Percentiles rank a stretch among this genome's conserved stretches.
Conservation (phyloP, 2,888 invertebrate genomes). For the Tipula vernalis region DNA sequence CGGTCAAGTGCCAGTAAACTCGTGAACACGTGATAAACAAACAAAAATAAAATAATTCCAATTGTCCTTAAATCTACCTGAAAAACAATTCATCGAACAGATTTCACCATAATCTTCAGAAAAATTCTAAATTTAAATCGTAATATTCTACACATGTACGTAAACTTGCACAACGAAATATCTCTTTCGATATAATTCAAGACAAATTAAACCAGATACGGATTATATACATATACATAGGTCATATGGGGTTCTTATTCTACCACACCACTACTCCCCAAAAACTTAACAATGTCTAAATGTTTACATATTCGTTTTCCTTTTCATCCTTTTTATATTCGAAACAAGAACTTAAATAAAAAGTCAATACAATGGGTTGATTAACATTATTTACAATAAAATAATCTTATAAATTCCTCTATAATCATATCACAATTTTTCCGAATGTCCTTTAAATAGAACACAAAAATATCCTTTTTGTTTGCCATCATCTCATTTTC, state of each 20-base stretch:
- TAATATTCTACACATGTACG: neutral
- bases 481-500: neutral
- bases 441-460: neutral
- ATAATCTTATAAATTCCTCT: neutral
- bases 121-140: neutral
- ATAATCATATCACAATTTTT: neutral
- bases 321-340: neutral
- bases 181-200: neutral
- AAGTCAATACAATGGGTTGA: neutral
- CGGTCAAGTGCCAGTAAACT: no score
- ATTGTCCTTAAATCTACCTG: no score
- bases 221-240: neutral
- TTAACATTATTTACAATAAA: neutral
- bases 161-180: neutral
- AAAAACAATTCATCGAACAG: no score
- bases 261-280: neutral
- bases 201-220: neutral
- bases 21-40: no score
- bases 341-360: neutral
- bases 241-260: neutral
- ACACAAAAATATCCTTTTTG: neutral
- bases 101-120: no score
- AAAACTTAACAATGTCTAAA: neutral
- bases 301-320: neutral
- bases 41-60: no score